Percentiles rank a stretch among this genome's conserved stretches.
phyloP scores from a whole-genome alignment of 2,888 invertebrate species.

The Romanomermis culicivorax region DNA sequence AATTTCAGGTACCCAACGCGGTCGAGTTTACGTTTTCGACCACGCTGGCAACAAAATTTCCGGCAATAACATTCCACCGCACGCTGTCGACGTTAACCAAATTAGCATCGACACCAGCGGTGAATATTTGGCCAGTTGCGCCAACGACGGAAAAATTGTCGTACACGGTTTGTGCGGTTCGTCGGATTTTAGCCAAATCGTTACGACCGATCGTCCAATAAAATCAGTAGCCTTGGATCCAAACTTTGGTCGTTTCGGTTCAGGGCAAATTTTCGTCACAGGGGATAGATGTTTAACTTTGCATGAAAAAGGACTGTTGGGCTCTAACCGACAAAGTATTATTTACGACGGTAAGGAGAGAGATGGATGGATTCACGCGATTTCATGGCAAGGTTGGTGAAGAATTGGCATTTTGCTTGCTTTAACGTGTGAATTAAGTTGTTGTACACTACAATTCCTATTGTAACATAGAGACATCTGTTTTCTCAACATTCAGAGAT shows the following conservation, averaged over 20 bases:
- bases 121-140: conserved; percentile 57
- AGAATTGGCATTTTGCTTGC: too few relatives aligned
- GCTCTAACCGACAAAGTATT: conserved; percentile 15
- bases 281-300: conserved; percentile 20
- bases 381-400: conserved; percentile 18
- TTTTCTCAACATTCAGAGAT: too few relatives aligned
- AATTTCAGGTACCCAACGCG: conserved; percentile 11
- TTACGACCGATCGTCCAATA: conserved; percentile 16
- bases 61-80: conserved; percentile 30
- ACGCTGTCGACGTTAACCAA: conserved; percentile 73
- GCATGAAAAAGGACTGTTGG: conserved; percentile 21
- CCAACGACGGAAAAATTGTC: conserved; percentile 40
- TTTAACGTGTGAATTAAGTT: too few relatives aligned
- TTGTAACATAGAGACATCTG: too few relatives aligned
- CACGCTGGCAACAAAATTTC: conserved; percentile 14
- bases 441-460: too few relatives aligned
- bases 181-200: neutral
- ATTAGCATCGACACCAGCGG: conserved; percentile 79
- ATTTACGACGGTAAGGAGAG: conserved; percentile 18
- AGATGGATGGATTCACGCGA: conserved; percentile 23
- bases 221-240: conserved; percentile 20
- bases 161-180: conserved; percentile 48
- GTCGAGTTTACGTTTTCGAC: conserved; percentile 22
- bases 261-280: conserved; percentile 18
- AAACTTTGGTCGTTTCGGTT: conserved; percentile 16